phyloP scores from a whole-genome alignment of 2,888 invertebrate species.

The Apotomis betuletana region DNA sequence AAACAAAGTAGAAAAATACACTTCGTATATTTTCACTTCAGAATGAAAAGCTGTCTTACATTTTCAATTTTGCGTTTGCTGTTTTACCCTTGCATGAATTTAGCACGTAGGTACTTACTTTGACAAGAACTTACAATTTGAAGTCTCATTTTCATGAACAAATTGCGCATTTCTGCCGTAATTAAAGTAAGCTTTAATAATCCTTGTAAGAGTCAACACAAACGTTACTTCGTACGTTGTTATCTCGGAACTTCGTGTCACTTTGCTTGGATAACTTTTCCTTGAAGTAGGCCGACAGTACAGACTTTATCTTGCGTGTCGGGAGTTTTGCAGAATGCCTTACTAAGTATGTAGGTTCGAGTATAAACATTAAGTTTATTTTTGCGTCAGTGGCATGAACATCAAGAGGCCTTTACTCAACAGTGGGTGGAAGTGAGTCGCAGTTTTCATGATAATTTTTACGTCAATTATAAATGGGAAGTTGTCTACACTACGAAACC shows the following conservation, averaged over 20 bases:
- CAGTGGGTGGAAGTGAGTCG: too few relatives aligned
- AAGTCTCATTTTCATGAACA: constrained; percentile 17
- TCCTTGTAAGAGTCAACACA: constrained; percentile 9
- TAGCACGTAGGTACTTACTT: neutral
- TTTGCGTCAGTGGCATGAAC: neutral
- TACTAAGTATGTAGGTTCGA: constrained; percentile 1
- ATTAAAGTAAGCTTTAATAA: constrained; percentile 25
- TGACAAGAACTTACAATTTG: neutral
- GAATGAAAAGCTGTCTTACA: too few relatives aligned
- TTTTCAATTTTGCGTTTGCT: too few relatives aligned
- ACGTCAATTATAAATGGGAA: too few relatives aligned
- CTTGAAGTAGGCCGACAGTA: constrained; percentile 27
- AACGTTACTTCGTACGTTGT: constrained; percentile 19
- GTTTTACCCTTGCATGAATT: neutral
- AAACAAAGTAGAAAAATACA: too few relatives aligned
- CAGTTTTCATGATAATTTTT: too few relatives aligned
- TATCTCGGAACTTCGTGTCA: constrained; percentile 28
- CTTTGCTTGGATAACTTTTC: constrained; percentile 23
- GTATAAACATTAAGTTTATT: too few relatives aligned
- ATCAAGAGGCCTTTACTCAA: too few relatives aligned
- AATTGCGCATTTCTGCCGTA: constrained; percentile 8
- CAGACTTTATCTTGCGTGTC: constrained; percentile 17
- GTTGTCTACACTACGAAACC: too few relatives aligned
- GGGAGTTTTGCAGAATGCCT: constrained; percentile 13
- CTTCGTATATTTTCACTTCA: too few relatives aligned